A percentile compares a stretch with the other conserved stretches of the same genome.
phyloP scores from a whole-genome alignment of 2,113 vertebrate species.

The Callocephalon fimbriatum region DNA sequence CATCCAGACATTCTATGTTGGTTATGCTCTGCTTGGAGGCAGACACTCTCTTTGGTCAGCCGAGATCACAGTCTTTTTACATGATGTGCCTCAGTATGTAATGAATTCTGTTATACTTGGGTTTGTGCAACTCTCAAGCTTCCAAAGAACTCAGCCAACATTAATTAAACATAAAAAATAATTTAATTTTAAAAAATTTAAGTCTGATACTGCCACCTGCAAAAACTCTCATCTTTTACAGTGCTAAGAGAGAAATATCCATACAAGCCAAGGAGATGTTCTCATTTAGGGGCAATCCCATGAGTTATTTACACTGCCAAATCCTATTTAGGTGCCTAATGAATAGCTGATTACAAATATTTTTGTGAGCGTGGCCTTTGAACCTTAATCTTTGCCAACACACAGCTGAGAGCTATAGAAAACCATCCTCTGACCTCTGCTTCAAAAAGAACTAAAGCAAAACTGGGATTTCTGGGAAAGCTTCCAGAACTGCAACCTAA shows the following conservation, averaged over 20 bases:
- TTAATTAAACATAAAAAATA: neutral
- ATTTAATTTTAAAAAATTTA: neutral
- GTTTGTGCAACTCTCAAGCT: neutral
- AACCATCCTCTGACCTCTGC: neutral
- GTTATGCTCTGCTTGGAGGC: slow-evolving; percentile 4
- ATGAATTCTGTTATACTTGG: neutral
- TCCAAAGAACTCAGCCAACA: neutral
- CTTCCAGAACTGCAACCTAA: slow-evolving; percentile 9
- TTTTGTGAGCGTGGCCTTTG: neutral
- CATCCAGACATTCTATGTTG: slow-evolving; percentile 13
- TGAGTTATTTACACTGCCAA: neutral
- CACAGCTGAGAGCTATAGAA: neutral
- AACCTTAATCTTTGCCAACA: neutral
- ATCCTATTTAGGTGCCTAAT: neutral
- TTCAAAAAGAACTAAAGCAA: slow-evolving; percentile 1
- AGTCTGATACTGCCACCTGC: neutral
- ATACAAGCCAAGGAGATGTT: neutral
- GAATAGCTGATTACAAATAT: neutral
- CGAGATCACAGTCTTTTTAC: neutral
- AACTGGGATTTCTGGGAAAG: slow-evolving; percentile 10
- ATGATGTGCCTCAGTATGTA: neutral
- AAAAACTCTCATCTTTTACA: neutral
- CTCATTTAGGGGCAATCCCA: neutral
- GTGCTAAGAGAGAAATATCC: neutral
- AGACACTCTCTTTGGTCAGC: neutral